A percentile compares a stretch with the other conserved stretches of the same genome.
Conservation (phyloP, 2,797 vertebrate species). For the Coluber constrictor region DNA sequence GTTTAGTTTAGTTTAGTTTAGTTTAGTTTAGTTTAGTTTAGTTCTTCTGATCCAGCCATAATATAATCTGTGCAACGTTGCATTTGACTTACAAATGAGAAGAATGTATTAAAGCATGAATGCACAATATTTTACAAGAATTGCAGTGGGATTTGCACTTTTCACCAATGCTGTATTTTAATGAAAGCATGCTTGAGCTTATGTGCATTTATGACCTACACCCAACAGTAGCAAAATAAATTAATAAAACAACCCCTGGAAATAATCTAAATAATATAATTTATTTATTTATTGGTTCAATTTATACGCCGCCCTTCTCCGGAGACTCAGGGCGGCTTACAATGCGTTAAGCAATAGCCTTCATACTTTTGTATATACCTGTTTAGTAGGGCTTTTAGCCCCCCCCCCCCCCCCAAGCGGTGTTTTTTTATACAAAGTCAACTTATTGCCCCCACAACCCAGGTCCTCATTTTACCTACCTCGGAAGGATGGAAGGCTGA, state of each 20-base stretch:
- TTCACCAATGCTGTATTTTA: not conserved
- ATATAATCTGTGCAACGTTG: not conserved
- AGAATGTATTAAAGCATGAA: not conserved
- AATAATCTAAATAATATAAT: not conserved
- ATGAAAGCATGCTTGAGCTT: not conserved
- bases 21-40: too few species aligned
- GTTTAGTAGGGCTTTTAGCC: too few species aligned
- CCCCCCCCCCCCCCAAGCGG: too few species aligned
- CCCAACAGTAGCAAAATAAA: not conserved
- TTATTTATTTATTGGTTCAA: too few species aligned
- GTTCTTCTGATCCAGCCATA: not conserved
- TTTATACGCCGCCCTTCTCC: too few species aligned
- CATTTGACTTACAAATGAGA: not conserved
- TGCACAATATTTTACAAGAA: not conserved
- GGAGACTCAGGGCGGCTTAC: too few species aligned
- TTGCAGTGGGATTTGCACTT: not conserved
- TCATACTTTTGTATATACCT: too few species aligned
- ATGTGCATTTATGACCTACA: not conserved
- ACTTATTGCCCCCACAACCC: too few species aligned
- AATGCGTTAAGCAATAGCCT: too few species aligned
- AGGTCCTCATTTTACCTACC: too few species aligned
- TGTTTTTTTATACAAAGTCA: too few species aligned
- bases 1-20: not conserved
- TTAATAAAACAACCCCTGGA: not conserved
- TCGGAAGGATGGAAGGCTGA: too few species aligned